Base-by-base conservation (phyloP, 2,797 vertebrate species). In the Pseudochirops cupreus region DNA sequence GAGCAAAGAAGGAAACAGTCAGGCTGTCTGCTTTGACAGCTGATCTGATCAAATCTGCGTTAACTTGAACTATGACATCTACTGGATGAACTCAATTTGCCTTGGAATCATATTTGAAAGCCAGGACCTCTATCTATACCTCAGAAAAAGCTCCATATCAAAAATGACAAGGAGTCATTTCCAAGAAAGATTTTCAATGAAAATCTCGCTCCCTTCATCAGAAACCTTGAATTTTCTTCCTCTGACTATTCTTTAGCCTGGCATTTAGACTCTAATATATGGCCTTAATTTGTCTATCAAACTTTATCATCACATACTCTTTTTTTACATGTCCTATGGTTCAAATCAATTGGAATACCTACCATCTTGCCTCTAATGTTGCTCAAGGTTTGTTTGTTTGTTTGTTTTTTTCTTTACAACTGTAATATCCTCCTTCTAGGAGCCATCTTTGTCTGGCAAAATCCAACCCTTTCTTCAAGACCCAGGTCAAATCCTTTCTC, bases 51-150 rank as follows among this genome's bases (percentile, higher is more conserved):
- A 92, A 74, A 91, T 50, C 11, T 56, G 39, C 87, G 91, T 96
- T 93, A 31, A 62, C 74, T 92, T 95, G 87, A 82, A 90, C 55
- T 57, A 16, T 93, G 28, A 21, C 56, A 92, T 67, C 57, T 82
- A 21, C 26, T 62, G 91, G 52, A 93, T 82, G 87, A 90, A 62
- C 50, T n/a, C 95, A 29, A 91, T 11, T 92, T 95, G 59, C 90
- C 21, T 90, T 93, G 87, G 53, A 95, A 95, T 96, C 56, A 55
- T 90, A 56, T 90, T 53, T 91, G 13, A 56, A 50, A 67, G 54
- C 50, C 92, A 90, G 93, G 91, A 93, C 55, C 50, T 21, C 18
- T 5, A 82, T 33, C 58, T 91, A 89, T 4, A 95, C 21, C 31
- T 26, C 74, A 87, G 39, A 87, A 87, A 56, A 92, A 56, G 5